Conservation (phyloP, 2,888 invertebrate genomes). For the Agrochola macilenta region DNA sequence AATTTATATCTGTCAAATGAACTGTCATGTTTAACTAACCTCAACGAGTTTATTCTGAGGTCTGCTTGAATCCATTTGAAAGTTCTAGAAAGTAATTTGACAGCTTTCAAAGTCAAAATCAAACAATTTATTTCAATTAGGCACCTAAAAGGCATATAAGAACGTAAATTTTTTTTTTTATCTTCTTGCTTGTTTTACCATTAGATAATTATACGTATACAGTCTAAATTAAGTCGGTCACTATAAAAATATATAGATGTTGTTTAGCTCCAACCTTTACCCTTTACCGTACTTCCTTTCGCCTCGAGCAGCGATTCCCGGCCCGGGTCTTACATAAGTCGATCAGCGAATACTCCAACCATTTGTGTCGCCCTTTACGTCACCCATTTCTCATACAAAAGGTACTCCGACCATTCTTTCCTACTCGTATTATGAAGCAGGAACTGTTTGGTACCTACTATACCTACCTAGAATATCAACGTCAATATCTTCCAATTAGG, state of each 20-base stretch:
- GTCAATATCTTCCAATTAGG: conserved; percentile 47
- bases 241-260: conserved; percentile 9
- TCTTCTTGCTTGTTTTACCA: neutral
- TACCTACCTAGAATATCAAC: conserved; percentile 16
- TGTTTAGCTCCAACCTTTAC: conserved; percentile 13
- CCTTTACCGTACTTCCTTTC: conserved; percentile 17
- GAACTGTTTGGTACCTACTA: conserved; percentile 19
- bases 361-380: conserved; percentile 6
- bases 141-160: too few species aligned
- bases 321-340: conserved; percentile 36
- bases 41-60: neutral
- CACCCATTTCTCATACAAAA: conserved; percentile 31
- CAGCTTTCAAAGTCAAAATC: too few species aligned
- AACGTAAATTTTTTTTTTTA: neutral
- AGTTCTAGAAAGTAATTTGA: conserved; percentile 4
- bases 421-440: conserved; percentile 10
- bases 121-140: too few species aligned
- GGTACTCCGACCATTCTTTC: neutral
- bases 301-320: conserved; percentile 10
- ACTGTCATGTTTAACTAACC: neutral
- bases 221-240: neutral
- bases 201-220: neutral
- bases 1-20: neutral
- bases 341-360: conserved; percentile 5
- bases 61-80: neutral